Evolutionary conservation across 2,888 invertebrate genomes (phyloP).

Genomic region (Drosophila suboccidentalis): DNA sequence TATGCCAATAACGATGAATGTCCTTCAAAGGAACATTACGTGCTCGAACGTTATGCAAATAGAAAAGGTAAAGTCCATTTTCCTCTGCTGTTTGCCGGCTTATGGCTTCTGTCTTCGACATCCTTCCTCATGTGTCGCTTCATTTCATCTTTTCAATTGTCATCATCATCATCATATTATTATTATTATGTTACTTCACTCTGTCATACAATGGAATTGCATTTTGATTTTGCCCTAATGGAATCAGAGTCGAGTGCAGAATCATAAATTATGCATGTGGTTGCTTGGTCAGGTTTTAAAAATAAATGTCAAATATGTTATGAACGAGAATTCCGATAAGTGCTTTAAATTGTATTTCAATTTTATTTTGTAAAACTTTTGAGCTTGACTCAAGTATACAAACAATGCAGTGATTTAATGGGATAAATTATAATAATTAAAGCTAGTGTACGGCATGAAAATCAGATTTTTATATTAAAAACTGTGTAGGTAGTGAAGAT

Average conservation of each 20-base stretch:
- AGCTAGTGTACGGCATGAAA: too few species aligned
- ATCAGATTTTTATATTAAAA: too few species aligned
- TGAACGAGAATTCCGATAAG: not conserved
- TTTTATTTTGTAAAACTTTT: not conserved
- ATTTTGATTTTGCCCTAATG: slow-evolving; percentile 64
- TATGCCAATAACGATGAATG: slow-evolving; percentile 37
- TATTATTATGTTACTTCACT: slow-evolving; percentile 50
- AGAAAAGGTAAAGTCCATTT: slow-evolving; percentile 20
- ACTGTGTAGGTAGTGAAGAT: too few species aligned
- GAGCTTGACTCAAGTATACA: not conserved
- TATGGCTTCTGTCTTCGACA: slow-evolving; percentile 12
- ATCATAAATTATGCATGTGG: slow-evolving; percentile 58
- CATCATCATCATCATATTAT: slow-evolving; percentile 8
- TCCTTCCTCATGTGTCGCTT: slow-evolving; percentile 14
- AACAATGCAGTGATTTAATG: not conserved
- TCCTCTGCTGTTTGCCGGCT: not conserved
- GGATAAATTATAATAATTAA: too few species aligned
- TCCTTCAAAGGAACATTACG: slow-evolving; percentile 26
- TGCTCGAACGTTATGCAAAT: slow-evolving; percentile 67
- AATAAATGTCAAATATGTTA: slow-evolving; percentile 1
- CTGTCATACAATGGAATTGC: slow-evolving; percentile 52
- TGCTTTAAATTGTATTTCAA: slow-evolving; percentile 22
- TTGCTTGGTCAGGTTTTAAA: slow-evolving; percentile 33
- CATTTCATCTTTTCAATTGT: slow-evolving; percentile 49
- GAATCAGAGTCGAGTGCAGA: slow-evolving; percentile 19